Conservation (phyloP, 2,797 vertebrate species). For the Trachops cirrhosus region DNA sequence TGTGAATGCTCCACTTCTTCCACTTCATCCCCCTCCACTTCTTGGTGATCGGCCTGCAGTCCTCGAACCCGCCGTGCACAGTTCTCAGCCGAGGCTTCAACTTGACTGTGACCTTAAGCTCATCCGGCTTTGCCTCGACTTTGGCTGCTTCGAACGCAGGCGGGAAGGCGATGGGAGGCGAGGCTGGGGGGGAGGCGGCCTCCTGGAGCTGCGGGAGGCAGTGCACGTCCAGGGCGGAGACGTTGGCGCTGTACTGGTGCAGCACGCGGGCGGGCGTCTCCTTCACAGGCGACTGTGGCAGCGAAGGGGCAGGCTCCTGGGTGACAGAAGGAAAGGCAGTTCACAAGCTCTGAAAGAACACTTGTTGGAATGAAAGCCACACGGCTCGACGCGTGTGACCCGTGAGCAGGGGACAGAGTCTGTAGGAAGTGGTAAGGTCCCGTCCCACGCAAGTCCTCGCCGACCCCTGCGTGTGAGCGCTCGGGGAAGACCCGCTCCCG, state of each 20-base stretch:
- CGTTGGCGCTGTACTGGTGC: constrained; percentile 98
- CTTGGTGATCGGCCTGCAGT: constrained; percentile 90
- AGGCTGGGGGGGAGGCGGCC: constrained; percentile 88
- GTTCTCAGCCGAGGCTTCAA: constrained; percentile 91
- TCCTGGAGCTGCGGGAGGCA: constrained; percentile 94
- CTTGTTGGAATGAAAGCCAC: background rate
- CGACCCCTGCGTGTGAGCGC: no score
- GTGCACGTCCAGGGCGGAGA: constrained; percentile 95
- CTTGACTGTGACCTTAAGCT: constrained; percentile 96
- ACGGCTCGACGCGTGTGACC: fast-evolving
- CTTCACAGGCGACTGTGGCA: constrained; percentile 84
- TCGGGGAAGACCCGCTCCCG: fast-evolving
- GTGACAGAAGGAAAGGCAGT: background rate
- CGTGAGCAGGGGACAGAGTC: background rate
- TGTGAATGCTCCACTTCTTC: constrained; percentile 97
- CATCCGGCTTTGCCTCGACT: constrained; percentile 89
- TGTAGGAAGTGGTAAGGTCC: fast-evolving
- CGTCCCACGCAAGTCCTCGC: background rate
- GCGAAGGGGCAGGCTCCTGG: constrained; percentile 86
- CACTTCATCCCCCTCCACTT: constrained; percentile 95
- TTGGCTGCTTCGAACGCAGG: constrained; percentile 88
- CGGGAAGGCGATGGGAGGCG: constrained; percentile 89
- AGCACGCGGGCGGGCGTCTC: constrained; percentile 88
- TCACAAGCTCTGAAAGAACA: background rate
- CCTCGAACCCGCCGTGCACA: constrained; percentile 87